phyloP scores from a whole-genome alignment of 2,888 invertebrate genomes.

The Cryptophagus acutangulus region DNA sequence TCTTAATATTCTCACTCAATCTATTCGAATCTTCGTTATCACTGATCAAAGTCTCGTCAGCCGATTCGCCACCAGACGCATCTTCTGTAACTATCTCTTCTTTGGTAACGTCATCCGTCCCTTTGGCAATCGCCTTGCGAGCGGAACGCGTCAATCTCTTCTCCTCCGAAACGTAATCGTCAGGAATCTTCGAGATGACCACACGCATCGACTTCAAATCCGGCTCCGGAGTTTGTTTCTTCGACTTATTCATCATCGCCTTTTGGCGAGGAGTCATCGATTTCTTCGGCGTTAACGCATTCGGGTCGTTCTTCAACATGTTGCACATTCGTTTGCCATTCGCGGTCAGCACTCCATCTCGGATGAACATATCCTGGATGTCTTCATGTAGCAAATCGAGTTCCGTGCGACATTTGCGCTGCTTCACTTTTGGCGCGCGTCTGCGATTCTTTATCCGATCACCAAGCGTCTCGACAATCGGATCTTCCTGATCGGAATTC shows the following conservation, averaged over 20 bases:
- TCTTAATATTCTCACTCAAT: background rate
- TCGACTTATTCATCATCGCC: conserved; percentile 22
- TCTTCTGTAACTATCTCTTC: conserved; percentile 18
- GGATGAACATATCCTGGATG: conserved; percentile 65
- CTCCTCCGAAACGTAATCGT: conserved; percentile 23
- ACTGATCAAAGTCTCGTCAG: no score
- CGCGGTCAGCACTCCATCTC: conserved; percentile 58
- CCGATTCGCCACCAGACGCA: conserved; percentile 5
- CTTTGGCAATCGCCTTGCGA: conserved; percentile 12
- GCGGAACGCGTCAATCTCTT: conserved; percentile 19
- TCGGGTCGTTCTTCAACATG: conserved; percentile 44
- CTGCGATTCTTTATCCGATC: conserved; percentile 32
- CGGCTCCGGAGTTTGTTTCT: conserved; percentile 21
- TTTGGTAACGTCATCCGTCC: conserved; percentile 10
- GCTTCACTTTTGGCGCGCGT: conserved; percentile 24
- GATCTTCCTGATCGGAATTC: conserved; percentile 25
- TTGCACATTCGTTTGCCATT: conserved; percentile 64
- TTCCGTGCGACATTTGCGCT: conserved; percentile 49
- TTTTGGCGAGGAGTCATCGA: conserved; percentile 15
- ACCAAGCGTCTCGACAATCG: conserved; percentile 27
- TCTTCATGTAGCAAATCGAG: conserved; percentile 63
- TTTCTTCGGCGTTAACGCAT: conserved; percentile 18
- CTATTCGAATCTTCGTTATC: conserved; percentile 10
- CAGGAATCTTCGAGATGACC: conserved; percentile 32
- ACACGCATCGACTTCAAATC: conserved; percentile 28